These are phyloP conservation scores for Caenorhabditis panamensis DNA, from an alignment of 2,888 invertebrate genomes.

Conservation along the genomic window DNA sequence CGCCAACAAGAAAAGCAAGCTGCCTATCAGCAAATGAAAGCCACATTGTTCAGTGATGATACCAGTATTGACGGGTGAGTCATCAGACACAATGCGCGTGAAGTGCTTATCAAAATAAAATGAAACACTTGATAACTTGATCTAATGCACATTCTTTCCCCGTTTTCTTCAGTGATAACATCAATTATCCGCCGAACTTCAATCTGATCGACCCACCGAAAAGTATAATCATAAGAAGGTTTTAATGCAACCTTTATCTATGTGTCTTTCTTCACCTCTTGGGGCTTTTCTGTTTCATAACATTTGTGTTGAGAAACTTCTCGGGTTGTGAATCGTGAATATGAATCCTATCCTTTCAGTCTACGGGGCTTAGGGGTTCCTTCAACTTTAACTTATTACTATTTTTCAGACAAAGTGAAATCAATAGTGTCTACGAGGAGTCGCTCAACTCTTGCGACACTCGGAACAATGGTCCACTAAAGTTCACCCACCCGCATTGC, in stretches of 20 bases:
- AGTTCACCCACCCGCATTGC: constrained; percentile 60
- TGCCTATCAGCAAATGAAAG: constrained; percentile 68
- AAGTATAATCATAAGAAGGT: constrained; percentile 54
- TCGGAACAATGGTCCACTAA: constrained; percentile 61
- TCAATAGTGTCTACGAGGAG: constrained; percentile 65
- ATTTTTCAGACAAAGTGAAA: constrained; percentile 69
- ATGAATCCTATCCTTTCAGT: background rate
- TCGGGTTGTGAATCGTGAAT: background rate
- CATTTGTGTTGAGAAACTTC: background rate
- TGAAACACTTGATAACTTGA: background rate
- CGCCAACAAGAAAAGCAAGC: constrained; percentile 49
- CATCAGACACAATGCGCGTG: no score
- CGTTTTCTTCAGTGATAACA: constrained; percentile 34
- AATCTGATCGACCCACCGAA: constrained; percentile 26
- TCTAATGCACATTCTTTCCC: background rate
- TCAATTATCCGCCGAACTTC: constrained; percentile 26
- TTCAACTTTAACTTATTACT: background rate
- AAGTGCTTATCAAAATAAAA: background rate
- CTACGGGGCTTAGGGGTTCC: constrained; percentile 7
- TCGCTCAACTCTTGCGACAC: constrained; percentile 42
- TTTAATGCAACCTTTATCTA: background rate
- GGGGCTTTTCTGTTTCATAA: background rate
- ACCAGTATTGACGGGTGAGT: constrained; percentile 76
- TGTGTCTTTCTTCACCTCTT: background rate
- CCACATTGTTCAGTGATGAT: constrained; percentile 77